Evolutionary conservation across 2,888 invertebrate species (phyloP), one percentile per base, ranked within the genome.

Genomic region (Spodoptera littoralis): DNA sequence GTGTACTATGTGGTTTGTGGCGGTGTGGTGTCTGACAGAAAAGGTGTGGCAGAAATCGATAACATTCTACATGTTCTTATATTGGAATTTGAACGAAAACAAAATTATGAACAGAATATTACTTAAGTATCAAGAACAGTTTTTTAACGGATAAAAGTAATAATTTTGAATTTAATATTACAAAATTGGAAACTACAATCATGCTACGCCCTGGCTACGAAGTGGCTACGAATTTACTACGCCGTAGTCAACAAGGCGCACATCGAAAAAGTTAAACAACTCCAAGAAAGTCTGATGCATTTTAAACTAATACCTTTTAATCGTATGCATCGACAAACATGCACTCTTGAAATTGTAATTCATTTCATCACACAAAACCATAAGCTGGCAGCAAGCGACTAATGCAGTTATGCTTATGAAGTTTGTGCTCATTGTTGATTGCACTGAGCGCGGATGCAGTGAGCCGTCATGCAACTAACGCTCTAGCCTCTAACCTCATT

Each of bases 401-500:
- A 44, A 47, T 43, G n/a, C 18, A 18, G 6, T 36, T 13, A 13
- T 24, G n/a, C 11, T 42, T 36, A 64, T 44, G 27, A 22, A 27
- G 43, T 70, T 64, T 52, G 4, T 22, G 27, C 36, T 48, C 49
- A 3, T 46, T 27, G 48, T 24, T n/a, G 13, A 22, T 5, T 46
- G 42, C 47, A 57, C 36, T 45, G 22, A 4, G 42, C 43, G 30
- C 2, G 36, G 47, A 18, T 58, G 72, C 55, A 58, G 24, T 42
- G 47, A 48, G 11, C 36, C 57, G 42, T 54, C 27, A 45, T 3
- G 45, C 11, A 60, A 49, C 55, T 52, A 42, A 51, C 44, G 55
- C 48, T 8, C 41, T 47, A 43, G 12, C 46, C 44, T 57, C 44
- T 57, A 67, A 72, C 60, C 57, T 54, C 69, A 69, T 73, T 68